phyloP scores from a whole-genome alignment of 2,797 vertebrate genomes.

The Hippoglossus hippoglossus region DNA sequence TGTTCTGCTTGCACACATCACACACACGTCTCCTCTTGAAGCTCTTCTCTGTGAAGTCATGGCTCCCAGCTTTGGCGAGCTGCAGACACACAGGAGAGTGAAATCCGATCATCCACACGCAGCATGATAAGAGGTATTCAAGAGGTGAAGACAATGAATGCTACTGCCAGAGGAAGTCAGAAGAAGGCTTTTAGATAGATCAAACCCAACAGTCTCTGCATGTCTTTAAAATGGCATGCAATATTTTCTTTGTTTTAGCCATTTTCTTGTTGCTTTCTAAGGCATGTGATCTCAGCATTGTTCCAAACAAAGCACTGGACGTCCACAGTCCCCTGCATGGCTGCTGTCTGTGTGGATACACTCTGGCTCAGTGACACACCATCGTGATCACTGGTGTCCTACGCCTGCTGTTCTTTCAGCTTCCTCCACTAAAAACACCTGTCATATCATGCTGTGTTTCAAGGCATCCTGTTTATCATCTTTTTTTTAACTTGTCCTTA shows the following conservation, averaged over 20 bases:
- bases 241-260: neutral
- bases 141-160: neutral
- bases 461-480: slow-evolving; percentile 37
- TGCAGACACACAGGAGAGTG: slow-evolving; percentile 53
- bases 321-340: slow-evolving; percentile 13
- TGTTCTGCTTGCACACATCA: slow-evolving; percentile 84
- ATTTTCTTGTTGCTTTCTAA: slow-evolving; percentile 1
- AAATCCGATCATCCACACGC: slow-evolving; percentile 3
- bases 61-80: slow-evolving; percentile 80
- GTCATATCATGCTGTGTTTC: slow-evolving; percentile 37
- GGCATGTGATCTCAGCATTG: slow-evolving; percentile 10
- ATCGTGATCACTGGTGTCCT: slow-evolving; percentile 27
- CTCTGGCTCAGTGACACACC: slow-evolving; percentile 24
- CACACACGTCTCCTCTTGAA: slow-evolving; percentile 86
- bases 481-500: slow-evolving; percentile 48
- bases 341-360: slow-evolving; percentile 54
- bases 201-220: too few species aligned
- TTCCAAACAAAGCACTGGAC: slow-evolving; percentile 8
- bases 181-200: too few species aligned
- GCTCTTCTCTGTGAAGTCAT: slow-evolving; percentile 86
- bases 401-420: slow-evolving; percentile 18
- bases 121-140: neutral
- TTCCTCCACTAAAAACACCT: slow-evolving; percentile 27
- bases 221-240: neutral
- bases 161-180: neutral